phyloP scores from a whole-genome alignment of 2,888 invertebrate genomes.

The Cheilosia vulpina region DNA sequence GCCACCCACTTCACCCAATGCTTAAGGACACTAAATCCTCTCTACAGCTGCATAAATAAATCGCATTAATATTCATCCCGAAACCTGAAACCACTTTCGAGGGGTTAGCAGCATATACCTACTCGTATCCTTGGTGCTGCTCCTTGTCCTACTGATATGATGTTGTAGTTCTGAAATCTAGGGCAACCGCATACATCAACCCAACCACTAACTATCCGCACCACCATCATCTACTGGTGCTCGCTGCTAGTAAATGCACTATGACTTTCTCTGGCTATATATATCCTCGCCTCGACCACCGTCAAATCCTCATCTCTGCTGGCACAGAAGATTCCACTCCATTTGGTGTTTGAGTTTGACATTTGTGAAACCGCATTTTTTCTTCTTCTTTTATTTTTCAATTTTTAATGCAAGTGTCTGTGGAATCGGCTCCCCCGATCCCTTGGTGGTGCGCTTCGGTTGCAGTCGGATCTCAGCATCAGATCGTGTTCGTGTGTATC shows the following conservation, averaged over 20 bases:
- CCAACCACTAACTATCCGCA: slow-evolving; percentile 67
- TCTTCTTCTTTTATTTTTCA: slow-evolving; percentile 22
- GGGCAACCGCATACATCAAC: slow-evolving; percentile 66
- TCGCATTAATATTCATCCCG: slow-evolving; percentile 73
- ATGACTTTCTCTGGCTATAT: slow-evolving; percentile 28
- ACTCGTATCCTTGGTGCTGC: slow-evolving; percentile 2
- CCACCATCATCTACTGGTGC: slow-evolving; percentile 51
- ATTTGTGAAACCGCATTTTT: slow-evolving; percentile 61
- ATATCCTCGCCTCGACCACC: slow-evolving; percentile 2
- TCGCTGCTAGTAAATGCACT: slow-evolving; percentile 10
- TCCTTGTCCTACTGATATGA: slow-evolving; percentile 30
- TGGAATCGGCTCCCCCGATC: background rate
- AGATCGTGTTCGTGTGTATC: slow-evolving; percentile 29
- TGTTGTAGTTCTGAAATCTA: slow-evolving; percentile 57
- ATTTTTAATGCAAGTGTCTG: slow-evolving; percentile 56
- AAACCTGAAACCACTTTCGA: slow-evolving; percentile 69
- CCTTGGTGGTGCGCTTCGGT: background rate
- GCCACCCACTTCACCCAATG: slow-evolving; percentile 9
- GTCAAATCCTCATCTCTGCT: slow-evolving; percentile 59
- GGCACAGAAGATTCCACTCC: slow-evolving; percentile 70
- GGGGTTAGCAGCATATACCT: background rate
- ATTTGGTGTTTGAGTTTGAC: slow-evolving; percentile 74
- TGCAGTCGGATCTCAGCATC: slow-evolving; percentile 9
- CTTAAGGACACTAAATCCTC: slow-evolving; percentile 70
- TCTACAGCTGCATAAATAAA: slow-evolving; percentile 72